Evolutionary conservation across 1,140 invertebrate species (phyloP), one percentile per base, ranked within the genome.

Genomic region (Drosophila varians): DNA sequence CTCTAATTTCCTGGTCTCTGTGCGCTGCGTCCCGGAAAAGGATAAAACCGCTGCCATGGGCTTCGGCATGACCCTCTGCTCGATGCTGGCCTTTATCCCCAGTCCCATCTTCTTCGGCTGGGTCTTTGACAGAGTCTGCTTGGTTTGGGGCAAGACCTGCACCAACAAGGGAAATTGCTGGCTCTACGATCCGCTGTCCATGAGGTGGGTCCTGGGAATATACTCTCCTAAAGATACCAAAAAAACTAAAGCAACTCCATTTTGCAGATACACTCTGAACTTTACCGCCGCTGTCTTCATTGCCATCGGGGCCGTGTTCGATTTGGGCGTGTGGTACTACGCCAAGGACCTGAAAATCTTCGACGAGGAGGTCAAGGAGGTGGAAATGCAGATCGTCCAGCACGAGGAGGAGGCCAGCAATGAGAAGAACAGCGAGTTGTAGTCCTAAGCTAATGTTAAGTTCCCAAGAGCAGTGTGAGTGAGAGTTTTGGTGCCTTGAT

Each of bases 121-220:
- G 73, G 93, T 95, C 49, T 92, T 95, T 73, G 95, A 95, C 94
- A 92, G 92, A 36, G 93, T 94, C 11, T 96, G 95, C 74, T 75
- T 95, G 1, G 94, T 95, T 9, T 96, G 95, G 95, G 95, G 95
- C 11, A 95, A 94, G 83, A 95, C 95, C 7, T 95, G 95, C 76
- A 92, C 93, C 4, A 94, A 94, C 47, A 95, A 93, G 36, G 95
- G 95, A 51, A 95, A 96, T 78, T 95, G 95, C 84, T 95, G 95
- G 95, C 89, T 95, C 1, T 95, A 95, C 73, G 94, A 95, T 87
- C 93, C 94, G 5, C 92, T 93, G 69, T 92, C 92, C 16, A 90
- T 95, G 71, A 92, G 94, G 93, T 94, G 74, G 89, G 92, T 91
- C 9, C 9, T 6, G 4, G 4, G 6, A 6, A 40, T n/a, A n/a